Evolutionary conservation across 2,113 vertebrate genomes (phyloP).

Genomic region (Phrynosoma blainvillii): DNA sequence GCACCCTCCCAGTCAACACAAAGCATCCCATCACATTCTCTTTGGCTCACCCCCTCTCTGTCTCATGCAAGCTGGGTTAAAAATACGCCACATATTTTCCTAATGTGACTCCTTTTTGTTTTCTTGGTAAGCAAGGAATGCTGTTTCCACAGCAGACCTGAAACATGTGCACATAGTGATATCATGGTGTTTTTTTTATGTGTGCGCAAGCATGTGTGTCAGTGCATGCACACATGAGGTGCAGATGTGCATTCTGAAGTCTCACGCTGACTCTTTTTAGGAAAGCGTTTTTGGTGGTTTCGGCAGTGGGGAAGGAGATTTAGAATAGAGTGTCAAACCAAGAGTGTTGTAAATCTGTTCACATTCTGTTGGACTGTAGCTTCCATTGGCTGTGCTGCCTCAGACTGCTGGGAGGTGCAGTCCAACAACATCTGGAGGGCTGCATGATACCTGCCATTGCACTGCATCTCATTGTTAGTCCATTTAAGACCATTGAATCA

Average conservation of each 20-base stretch:
- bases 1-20: neutral
- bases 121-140: conserved; percentile 36
- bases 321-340: too few species aligned
- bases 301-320: too few species aligned
- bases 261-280: neutral
- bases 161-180: neutral
- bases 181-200: neutral
- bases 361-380: too few species aligned
- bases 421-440: too few species aligned
- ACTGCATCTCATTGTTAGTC: too few species aligned
- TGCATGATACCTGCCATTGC: too few species aligned
- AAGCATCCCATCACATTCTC: conserved; percentile 44
- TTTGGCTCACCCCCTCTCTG: too few species aligned
- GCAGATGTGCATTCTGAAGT: neutral
- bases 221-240: neutral
- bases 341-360: too few species aligned
- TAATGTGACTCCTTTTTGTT: conserved; percentile 50
- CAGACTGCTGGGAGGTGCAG: too few species aligned
- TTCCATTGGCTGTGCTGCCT: too few species aligned
- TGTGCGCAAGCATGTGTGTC: neutral
- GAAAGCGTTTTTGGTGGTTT: neutral
- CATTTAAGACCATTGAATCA: too few species aligned
- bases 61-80: conserved; percentile 50
- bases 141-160: neutral
- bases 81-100: conserved; percentile 67